These are phyloP conservation scores for Hyposoter dolosus DNA, from an alignment of 2,888 invertebrate genomes.

Conservation along the genomic window DNA sequence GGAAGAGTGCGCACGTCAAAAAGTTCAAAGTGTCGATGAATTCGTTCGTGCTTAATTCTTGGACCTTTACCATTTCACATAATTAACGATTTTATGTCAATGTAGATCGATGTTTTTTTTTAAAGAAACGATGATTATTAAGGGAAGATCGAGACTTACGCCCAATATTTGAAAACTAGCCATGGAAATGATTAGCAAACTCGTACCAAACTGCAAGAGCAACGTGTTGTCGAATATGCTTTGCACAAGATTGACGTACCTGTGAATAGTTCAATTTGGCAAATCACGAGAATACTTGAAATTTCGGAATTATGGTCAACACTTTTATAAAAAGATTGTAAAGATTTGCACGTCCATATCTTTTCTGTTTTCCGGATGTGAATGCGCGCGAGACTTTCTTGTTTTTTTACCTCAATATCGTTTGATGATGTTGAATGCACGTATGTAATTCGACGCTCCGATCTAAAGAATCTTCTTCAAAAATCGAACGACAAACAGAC, in stretches of 20 bases:
- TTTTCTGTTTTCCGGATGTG: background rate
- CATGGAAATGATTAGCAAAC: slow-evolving; percentile 65
- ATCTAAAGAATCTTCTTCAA: slow-evolving; percentile 43
- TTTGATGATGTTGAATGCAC: slow-evolving; percentile 66
- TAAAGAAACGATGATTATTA: background rate
- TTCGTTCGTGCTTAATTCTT: slow-evolving; percentile 50
- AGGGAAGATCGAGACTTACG: slow-evolving; percentile 39
- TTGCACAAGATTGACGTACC: slow-evolving; percentile 62
- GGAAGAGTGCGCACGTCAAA: slow-evolving; percentile 61
- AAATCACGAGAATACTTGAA: background rate
- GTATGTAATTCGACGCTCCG: slow-evolving; percentile 60
- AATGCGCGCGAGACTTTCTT: background rate
- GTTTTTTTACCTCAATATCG: slow-evolving; percentile 59
- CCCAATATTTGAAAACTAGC: slow-evolving; percentile 67
- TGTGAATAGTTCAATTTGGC: slow-evolving; percentile 16
- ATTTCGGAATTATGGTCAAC: background rate
- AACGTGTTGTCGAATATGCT: slow-evolving; percentile 66
- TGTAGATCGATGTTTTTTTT: background rate
- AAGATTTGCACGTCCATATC: background rate
- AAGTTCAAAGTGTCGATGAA: slow-evolving; percentile 61
- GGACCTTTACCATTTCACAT: slow-evolving; percentile 19
- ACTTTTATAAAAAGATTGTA: background rate
- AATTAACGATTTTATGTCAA: background rate
- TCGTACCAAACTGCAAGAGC: slow-evolving; percentile 67
- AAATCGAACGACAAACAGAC: slow-evolving; percentile 53